Evolutionary conservation across 2,797 vertebrate genomes (phyloP).

Genomic region (Hemibagrus guttatus): DNA sequence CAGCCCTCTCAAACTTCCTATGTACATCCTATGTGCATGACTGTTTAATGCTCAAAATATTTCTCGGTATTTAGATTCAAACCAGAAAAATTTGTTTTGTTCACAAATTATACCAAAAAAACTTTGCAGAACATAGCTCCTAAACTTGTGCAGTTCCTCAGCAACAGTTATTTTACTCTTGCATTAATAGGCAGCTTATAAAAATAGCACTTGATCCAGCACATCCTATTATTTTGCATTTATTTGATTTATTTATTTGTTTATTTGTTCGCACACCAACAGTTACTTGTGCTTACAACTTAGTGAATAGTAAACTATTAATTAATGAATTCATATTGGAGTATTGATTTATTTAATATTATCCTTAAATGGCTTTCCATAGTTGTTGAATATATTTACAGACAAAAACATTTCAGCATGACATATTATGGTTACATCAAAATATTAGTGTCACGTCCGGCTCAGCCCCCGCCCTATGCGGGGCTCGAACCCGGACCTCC

Average conservation of each 20-base stretch:
- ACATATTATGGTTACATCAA: background rate
- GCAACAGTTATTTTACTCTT: background rate
- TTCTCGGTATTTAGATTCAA: background rate
- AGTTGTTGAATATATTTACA: background rate
- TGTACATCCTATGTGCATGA: background rate
- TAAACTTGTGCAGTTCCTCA: background rate
- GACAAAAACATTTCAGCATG: background rate
- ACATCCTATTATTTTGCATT: background rate
- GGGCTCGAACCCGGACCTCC: too few relatives aligned
- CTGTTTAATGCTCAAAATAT: background rate
- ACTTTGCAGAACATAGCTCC: background rate
- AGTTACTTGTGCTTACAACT: background rate
- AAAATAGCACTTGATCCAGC: background rate
- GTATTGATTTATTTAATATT: background rate
- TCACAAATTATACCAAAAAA: background rate
- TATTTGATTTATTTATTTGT: background rate
- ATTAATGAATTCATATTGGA: background rate
- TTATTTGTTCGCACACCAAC: background rate
- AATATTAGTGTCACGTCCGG: too few relatives aligned
- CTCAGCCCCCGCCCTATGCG: too few relatives aligned
- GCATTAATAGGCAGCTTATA: background rate
- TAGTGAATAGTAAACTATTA: background rate
- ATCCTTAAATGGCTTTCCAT: background rate
- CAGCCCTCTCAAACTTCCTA: background rate
- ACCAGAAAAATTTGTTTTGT: background rate